Base-by-base conservation (phyloP, 1,140 invertebrate genomes). In the Paraescarpia echinospica region DNA sequence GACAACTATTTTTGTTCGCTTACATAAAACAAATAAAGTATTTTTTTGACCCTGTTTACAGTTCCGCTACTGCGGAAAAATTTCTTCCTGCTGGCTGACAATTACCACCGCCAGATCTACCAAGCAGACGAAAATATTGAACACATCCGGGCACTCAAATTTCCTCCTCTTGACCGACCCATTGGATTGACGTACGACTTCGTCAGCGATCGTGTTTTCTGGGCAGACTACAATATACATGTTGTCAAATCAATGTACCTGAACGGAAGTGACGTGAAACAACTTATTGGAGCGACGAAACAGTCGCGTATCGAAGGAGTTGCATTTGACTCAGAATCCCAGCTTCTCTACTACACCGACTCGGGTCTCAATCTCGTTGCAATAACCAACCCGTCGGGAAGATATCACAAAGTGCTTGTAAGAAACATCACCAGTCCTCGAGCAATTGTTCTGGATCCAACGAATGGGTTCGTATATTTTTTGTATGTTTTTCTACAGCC, bases 61-160 rank as follows among this genome's bases (percentile, higher is more conserved):
- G 92, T 77, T 33, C 41, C 33, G 33, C 92, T 92, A 1, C 34
- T 92, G n/a, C 92, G 59, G 12, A 14, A 92, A 5, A 92, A 92
- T 89, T 92, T 92, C 92, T 92, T 92, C 51, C 92, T 92, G 34
- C 6, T 92, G 1, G 92, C 92, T 34, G 92, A 92, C 77, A 77
- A 92, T 92, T 92, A 92, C 88, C 92, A 77, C 33, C 35, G 88
- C 35, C 92, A 92, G 77, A 92, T 92, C 0, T 92, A 89, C 1
- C 92, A 92, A 88, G 18, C 92, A 1, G 48, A 92, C 77, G 51
- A 34, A 12, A 33, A 88, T 31, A 31, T 92, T 2, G 41, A 33
- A 27, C 34, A 59, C 48, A 92, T 92, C 33, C 77, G 41, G 88
- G 92, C 92, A 59, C 33, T 92, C 77, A 48, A 88, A 22, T 88